Conservation (phyloP, 1,140 invertebrate genomes). For the Tetramorium simillimum region DNA sequence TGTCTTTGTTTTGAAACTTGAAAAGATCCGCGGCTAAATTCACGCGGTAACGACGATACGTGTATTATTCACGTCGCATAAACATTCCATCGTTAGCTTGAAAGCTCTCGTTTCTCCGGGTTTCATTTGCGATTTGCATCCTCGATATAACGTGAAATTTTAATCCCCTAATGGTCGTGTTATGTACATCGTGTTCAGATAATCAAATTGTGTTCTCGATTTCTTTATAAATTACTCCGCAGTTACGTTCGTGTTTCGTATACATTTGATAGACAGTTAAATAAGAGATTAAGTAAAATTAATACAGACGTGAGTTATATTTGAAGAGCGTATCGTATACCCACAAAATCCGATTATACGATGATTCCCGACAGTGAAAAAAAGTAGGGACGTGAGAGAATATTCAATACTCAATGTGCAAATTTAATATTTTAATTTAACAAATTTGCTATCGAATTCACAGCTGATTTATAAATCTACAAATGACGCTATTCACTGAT, state of each 20-base stretch:
- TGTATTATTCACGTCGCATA: background rate
- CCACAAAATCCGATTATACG: background rate
- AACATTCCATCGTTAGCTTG: background rate
- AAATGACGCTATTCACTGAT: background rate
- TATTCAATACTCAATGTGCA: background rate
- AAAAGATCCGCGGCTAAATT: background rate
- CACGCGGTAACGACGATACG: background rate
- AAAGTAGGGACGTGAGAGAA: background rate
- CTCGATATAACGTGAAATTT: background rate
- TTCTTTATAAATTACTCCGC: background rate
- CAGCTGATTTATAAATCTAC: background rate
- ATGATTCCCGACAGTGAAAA: background rate
- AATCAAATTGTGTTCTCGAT: background rate
- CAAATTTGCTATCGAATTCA: background rate
- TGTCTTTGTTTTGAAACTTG: background rate
- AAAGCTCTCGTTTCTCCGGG: background rate
- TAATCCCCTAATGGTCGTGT: background rate
- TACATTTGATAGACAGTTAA: background rate
- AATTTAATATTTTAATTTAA: conserved; percentile 15
- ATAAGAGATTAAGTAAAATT: conserved; percentile 1
- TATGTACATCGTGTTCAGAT: background rate
- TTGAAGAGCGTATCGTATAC: background rate
- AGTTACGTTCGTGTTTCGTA: background rate
- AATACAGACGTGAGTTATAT: background rate
- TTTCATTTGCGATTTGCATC: background rate